Percentiles rank a stretch among this genome's conserved stretches.
Evolutionary conservation across 2,888 invertebrate species (phyloP).

Genomic region (Heliconius ismenius): DNA sequence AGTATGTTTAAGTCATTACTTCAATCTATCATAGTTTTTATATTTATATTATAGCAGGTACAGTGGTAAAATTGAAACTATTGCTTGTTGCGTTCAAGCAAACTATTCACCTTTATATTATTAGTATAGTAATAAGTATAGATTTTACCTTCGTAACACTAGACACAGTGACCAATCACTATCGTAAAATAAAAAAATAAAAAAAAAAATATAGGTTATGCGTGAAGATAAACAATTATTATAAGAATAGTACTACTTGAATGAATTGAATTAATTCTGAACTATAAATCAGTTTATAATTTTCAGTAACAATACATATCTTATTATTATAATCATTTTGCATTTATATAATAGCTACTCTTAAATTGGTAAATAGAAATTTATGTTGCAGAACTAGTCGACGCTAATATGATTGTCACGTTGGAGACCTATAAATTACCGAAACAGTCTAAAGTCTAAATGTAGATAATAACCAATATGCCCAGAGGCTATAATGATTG

Average conservation of each 20-base stretch:
- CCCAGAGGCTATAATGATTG: neutral
- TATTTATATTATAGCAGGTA: too few species aligned
- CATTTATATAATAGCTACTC: neutral
- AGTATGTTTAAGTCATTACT: too few species aligned
- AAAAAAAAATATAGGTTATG: neutral
- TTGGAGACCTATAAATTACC: neutral
- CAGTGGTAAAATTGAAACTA: too few species aligned
- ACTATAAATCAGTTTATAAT: too few species aligned
- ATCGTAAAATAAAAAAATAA: too few species aligned
- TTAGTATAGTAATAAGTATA: neutral
- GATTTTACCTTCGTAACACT: neutral
- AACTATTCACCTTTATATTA: neutral
- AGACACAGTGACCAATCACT: neutral
- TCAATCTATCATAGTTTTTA: too few species aligned
- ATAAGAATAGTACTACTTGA: neutral
- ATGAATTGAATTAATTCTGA: neutral
- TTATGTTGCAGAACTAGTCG: neutral
- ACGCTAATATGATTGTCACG: neutral
- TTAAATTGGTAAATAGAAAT: neutral
- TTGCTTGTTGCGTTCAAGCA: too few species aligned
- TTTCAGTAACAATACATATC: too few species aligned
- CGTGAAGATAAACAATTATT: too few species aligned
- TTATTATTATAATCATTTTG: neutral
- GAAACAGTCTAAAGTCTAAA: slow-evolving; percentile 1
- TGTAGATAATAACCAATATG: neutral